Base-by-base conservation (phyloP, 2,113 vertebrate species). In the Rhodinocichla rosea region DNA sequence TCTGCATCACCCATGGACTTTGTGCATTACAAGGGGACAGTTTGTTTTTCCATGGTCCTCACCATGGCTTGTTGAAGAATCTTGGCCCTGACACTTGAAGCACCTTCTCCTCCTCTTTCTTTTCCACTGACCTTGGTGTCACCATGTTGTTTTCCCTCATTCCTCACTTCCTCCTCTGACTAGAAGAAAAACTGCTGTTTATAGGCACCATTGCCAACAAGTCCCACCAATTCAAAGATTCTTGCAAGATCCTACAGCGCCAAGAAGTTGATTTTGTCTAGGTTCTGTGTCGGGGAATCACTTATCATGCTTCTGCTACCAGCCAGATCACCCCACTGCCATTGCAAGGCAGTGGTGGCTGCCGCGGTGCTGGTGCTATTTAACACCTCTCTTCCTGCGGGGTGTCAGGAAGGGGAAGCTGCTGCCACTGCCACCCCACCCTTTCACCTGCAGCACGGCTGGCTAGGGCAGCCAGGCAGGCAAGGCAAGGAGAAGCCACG, bases 401-500 rank as follows among this genome's bases (percentile, higher is more conserved):
- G 21, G n/a, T 0, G 1, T 28, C 2, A 2, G 42, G 27, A 62
- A 26, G 35, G 42, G 28, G 44, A 15, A 39, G n/a, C 22, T 10
- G 4, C 39, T 2, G 7, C 16, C 5, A 2, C 52, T 19, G 35
- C 28, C 9, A 10, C 20, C 8, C 11, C n/a, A 9, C 16, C 5
- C 28, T 62, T 39, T 39, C 3, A 2, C 9, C 44, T 5, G 1
- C 21, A 20, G 44, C 3, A 2, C 1, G 1, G 35, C 8, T 40
- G 23, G 57, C 45, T 33, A 13, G 17, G 35, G 13, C 7, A 3
- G 74, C 28, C 45, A 33, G 45, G 35, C 21, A 19, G 27, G 16
- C 45, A 40, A 19, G 27, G 16, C 45, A 40, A 20, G 16, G 10
- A 62, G 35, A 49, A 49, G 28, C 57, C 22, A 6, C 0, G 3